Evolutionary conservation across 2,113 vertebrate genomes (phyloP).

Genomic region (Oncorhynchus tshawytscha): DNA sequence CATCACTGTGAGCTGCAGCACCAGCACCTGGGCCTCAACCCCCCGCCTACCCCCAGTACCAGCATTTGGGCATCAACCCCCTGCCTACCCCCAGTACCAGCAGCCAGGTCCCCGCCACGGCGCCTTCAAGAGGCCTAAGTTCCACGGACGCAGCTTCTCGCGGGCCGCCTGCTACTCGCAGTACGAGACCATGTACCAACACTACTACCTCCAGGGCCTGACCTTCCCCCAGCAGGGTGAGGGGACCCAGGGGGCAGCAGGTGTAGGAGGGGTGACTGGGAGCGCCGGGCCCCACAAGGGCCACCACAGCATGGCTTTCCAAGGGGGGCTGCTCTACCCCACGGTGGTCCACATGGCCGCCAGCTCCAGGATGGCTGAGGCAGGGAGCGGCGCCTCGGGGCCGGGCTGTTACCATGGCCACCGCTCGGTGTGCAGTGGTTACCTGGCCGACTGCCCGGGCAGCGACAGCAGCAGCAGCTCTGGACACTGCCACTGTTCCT

Average conservation of each 20-base stretch:
- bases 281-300: constrained; percentile 72
- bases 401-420: constrained; percentile 93
- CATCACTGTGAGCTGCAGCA: constrained; percentile 75
- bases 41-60: constrained; percentile 77
- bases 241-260: background rate
- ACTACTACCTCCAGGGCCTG: constrained; percentile 97
- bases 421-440: constrained; percentile 93
- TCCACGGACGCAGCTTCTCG: constrained; percentile 84
- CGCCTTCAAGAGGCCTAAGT: constrained; percentile 86
- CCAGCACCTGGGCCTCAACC: constrained; percentile 7
- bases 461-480: constrained; percentile 95
- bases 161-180: constrained; percentile 90
- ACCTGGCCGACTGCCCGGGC: constrained; percentile 92
- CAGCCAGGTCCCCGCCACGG: constrained; percentile 63
- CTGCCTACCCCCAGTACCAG: constrained; percentile 76
- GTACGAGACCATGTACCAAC: constrained; percentile 97
- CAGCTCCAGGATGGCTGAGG: constrained; percentile 77
- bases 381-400: constrained; percentile 78
- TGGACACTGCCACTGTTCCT: constrained; percentile 91
- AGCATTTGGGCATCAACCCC: constrained; percentile 26
- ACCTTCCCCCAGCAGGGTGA: constrained; percentile 87
- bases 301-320: constrained; percentile 81
- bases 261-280: constrained; percentile 3
- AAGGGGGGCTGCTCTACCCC: constrained; percentile 83
- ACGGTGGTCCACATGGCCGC: constrained; percentile 81